Percentiles rank a stretch among this genome's conserved stretches.
Conservation (phyloP, 1,140 invertebrate species). For the Cotesia typhae region DNA sequence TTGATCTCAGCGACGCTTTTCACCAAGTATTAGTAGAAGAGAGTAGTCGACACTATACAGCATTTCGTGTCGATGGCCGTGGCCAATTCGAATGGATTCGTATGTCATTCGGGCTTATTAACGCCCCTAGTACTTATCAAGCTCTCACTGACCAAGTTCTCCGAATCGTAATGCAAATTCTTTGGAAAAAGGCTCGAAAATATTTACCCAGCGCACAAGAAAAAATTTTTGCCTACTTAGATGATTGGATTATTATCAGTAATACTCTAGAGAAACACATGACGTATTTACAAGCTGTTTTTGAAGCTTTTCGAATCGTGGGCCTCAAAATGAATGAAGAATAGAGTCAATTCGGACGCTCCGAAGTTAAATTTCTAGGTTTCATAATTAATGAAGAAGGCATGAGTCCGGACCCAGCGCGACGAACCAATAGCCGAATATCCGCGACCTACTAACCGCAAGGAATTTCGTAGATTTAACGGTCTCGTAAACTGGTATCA, state of each 20-base stretch:
- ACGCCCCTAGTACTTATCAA: conserved; percentile 42
- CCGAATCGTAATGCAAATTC: no score
- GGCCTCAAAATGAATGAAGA: neutral
- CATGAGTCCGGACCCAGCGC: no score
- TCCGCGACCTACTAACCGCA: no score
- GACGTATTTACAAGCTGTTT: neutral
- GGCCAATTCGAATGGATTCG: conserved; percentile 57
- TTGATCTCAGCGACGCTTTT: conserved; percentile 51
- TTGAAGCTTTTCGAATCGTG: neutral
- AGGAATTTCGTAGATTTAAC: neutral
- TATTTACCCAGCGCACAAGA: no score
- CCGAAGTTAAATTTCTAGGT: neutral
- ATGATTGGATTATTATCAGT: no score
- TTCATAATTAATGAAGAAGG: no score
- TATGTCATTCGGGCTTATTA: conserved; percentile 61
- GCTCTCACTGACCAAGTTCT: no score
- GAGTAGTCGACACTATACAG: conserved; percentile 27
- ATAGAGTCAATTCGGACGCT: neutral
- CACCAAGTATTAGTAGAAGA: conserved; percentile 26
- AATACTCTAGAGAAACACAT: neutral
- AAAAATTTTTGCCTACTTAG: no score
- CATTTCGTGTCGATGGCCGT: conserved; percentile 48
- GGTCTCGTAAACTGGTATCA: neutral
- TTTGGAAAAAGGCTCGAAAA: no score
- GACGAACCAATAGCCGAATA: no score